A percentile compares a stretch with the other conserved stretches of the same genome.
These are phyloP conservation scores for Stomatorhinus ivindoensis DNA, from an alignment of 2,113 vertebrate genomes.

Conservation along the genomic window DNA sequence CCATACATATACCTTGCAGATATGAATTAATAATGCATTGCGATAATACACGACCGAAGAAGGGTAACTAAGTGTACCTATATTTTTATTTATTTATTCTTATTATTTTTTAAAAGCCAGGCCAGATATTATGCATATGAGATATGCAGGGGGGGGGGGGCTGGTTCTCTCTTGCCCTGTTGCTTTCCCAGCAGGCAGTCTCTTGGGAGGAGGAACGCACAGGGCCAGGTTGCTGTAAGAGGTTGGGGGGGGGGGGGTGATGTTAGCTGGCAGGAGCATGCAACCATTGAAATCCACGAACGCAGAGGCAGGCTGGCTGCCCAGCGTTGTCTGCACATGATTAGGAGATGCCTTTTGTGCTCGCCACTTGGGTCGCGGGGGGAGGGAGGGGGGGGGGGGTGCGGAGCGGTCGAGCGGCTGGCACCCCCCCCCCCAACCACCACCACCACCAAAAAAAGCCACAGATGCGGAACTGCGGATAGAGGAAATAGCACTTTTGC, in stretches of 20 bases:
- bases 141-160: conserved; percentile 38
- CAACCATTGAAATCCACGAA: conserved; percentile 44
- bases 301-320: conserved; percentile 39
- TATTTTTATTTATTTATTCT: neutral
- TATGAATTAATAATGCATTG: conserved; percentile 5
- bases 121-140: neutral
- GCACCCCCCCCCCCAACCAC: neutral
- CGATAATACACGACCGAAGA: neutral
- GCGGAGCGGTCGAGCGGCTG: neutral
- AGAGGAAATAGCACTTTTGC: conserved; percentile 24
- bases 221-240: conserved; percentile 11
- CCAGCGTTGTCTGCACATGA: conserved; percentile 50
- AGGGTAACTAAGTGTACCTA: neutral
- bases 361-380: conserved; percentile 12
- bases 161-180: conserved; percentile 62
- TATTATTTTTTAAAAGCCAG: neutral
- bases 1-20: neutral
- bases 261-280: conserved; percentile 40
- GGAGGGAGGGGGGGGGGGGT: neutral
- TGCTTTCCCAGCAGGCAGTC: conserved; percentile 58
- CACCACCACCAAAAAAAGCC: neutral
- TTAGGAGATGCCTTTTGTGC: conserved; percentile 42
- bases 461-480: conserved; percentile 21
- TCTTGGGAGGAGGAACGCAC: conserved; percentile 52
- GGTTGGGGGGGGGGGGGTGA: conserved; percentile 13